Conservation (phyloP, 2,797 vertebrate species). For the Echeneis naucrates region DNA sequence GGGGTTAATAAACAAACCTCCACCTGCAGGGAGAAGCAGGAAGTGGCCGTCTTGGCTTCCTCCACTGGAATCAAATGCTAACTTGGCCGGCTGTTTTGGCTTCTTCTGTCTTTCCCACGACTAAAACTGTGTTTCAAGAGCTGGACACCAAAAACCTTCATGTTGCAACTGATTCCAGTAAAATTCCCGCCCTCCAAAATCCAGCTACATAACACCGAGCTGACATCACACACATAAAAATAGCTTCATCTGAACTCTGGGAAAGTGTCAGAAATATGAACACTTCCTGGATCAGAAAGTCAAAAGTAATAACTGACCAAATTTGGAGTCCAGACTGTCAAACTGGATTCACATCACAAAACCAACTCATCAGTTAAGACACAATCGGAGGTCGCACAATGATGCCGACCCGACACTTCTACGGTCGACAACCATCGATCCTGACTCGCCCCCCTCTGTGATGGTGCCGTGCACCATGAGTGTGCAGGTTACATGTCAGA, state of each 20-base stretch:
- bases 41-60: background rate
- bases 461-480: constrained; percentile 17
- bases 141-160: background rate
- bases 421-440: too few species aligned
- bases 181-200: background rate
- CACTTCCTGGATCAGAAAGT: background rate
- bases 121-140: background rate
- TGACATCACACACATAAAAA: background rate
- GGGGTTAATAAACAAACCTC: background rate
- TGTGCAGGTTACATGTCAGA: constrained; percentile 32
- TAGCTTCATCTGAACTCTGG: background rate
- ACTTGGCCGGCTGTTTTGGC: background rate
- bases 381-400: too few species aligned
- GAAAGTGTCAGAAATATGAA: too few species aligned
- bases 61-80: background rate
- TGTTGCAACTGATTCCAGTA: background rate
- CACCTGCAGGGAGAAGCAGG: background rate
- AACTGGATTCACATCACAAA: too few species aligned
- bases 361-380: too few species aligned
- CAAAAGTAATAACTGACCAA: background rate
- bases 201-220: background rate
- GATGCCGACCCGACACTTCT: too few species aligned
- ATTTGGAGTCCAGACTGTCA: background rate
- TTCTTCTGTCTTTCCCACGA: background rate
- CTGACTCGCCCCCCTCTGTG: constrained; percentile 20